A percentile compares a stretch with the other conserved stretches of the same genome.
phyloP scores from a whole-genome alignment of 2,113 vertebrate species.

The Festucalex cinctus region DNA sequence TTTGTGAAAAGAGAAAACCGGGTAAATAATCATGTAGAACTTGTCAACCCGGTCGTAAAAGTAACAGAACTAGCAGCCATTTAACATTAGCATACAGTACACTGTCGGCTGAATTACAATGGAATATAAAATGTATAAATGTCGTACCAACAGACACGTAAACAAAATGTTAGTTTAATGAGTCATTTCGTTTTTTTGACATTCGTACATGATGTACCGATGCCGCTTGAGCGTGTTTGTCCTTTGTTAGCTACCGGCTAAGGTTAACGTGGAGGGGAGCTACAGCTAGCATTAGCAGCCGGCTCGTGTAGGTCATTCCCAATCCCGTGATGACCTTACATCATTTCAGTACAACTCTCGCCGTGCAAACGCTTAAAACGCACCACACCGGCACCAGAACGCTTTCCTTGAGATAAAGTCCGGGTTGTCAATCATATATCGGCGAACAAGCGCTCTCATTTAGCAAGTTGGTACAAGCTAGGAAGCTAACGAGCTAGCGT shows the following conservation, averaged over 20 bases:
- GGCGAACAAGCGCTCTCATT: background rate
- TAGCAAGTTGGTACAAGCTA: background rate
- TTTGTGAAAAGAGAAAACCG: background rate
- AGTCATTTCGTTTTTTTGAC: rapidly evolving
- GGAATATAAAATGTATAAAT: background rate
- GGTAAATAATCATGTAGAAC: background rate
- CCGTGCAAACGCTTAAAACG: background rate
- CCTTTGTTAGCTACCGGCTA: constrained; percentile 71
- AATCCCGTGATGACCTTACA: constrained; percentile 47
- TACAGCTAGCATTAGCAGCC: constrained; percentile 31
- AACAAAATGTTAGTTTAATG: background rate
- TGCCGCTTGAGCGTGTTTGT: constrained; percentile 39
- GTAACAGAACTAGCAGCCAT: constrained; percentile 16
- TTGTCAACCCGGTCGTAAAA: constrained; percentile 22
- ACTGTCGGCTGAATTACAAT: background rate
- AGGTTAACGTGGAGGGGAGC: constrained; percentile 50
- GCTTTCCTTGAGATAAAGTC: background rate
- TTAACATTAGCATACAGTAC: background rate
- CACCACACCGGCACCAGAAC: background rate
- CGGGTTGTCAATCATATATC: background rate
- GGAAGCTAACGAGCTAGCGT: constrained; percentile 37
- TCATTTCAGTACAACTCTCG: rapidly evolving
- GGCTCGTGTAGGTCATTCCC: constrained; percentile 64
- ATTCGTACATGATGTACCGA: constrained; percentile 37
- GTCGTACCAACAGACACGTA: background rate